Evolutionary conservation across 1,140 invertebrate species (phyloP).

Genomic region (Heterodera schachtii): DNA sequence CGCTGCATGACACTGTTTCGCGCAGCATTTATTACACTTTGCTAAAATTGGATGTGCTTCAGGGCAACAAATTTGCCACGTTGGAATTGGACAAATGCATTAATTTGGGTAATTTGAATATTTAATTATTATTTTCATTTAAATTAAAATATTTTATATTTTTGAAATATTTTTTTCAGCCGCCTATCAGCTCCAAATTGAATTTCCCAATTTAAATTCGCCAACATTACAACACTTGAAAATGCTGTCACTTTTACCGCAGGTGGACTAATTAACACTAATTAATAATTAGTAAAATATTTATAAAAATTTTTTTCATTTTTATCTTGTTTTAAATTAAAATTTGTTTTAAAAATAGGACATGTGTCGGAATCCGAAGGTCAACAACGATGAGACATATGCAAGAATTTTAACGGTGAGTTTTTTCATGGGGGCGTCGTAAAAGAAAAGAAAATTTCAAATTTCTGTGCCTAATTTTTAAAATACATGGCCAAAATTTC

Average conservation of each 20-base stretch:
- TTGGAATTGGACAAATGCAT: slow-evolving; percentile 39
- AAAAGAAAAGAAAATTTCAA: no score
- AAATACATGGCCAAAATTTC: no score
- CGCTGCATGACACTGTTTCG: slow-evolving; percentile 44
- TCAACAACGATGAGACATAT: slow-evolving; percentile 44
- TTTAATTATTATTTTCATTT: slow-evolving; percentile 31
- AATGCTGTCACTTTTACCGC: slow-evolving; percentile 47
- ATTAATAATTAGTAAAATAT: background rate
- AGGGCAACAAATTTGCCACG: slow-evolving; percentile 38
- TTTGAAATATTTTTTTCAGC: slow-evolving; percentile 30
- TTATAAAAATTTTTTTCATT: slow-evolving; percentile 16
- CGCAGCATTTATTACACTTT: slow-evolving; percentile 52
- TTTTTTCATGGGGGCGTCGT: slow-evolving; percentile 14
- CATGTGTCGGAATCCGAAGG: slow-evolving; percentile 42
- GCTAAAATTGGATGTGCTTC: slow-evolving; percentile 54
- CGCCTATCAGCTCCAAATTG: slow-evolving; percentile 56
- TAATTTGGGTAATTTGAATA: slow-evolving; percentile 32
- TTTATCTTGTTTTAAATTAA: background rate
- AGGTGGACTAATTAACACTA: slow-evolving; percentile 31
- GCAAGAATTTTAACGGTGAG: slow-evolving; percentile 9
- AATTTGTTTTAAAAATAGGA: slow-evolving; percentile 29
- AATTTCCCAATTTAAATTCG: slow-evolving; percentile 50
- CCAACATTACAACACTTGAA: slow-evolving; percentile 52
- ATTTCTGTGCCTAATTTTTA: no score
- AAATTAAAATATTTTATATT: background rate